Conservation (phyloP, 2,888 invertebrate genomes). For the Nemotelus pantherinus region DNA sequence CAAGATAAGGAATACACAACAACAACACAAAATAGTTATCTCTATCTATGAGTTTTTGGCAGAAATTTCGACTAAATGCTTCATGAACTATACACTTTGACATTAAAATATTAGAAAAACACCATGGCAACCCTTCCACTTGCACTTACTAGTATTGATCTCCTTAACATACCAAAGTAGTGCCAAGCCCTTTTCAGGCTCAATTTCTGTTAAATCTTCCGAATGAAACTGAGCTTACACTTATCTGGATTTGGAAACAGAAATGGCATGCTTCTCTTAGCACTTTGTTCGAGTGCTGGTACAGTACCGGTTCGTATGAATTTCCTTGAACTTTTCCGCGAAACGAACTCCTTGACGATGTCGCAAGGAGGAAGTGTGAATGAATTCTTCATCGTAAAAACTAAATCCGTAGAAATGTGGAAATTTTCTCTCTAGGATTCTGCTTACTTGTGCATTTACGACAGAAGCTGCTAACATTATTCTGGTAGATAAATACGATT, state of each 20-base stretch:
- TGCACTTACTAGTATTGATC: too few relatives aligned
- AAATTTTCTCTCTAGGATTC: slow-evolving; percentile 11
- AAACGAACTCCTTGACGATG: slow-evolving; percentile 3
- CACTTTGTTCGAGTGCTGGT: neutral
- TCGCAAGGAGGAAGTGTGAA: neutral
- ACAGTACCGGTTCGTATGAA: neutral
- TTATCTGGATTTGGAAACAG: slow-evolving; percentile 39
- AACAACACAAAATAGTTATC: too few relatives aligned
- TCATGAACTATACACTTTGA: too few relatives aligned
- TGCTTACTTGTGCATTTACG: slow-evolving; percentile 1
- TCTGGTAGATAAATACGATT: too few relatives aligned
- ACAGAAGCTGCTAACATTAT: neutral
- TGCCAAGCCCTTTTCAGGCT: slow-evolving; percentile 37
- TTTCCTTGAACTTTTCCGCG: neutral
- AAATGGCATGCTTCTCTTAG: neutral
- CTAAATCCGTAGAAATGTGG: slow-evolving; percentile 17
- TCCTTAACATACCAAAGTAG: slow-evolving; percentile 5
- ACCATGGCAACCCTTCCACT: neutral
- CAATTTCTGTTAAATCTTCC: slow-evolving; percentile 38
- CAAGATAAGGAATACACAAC: too few relatives aligned
- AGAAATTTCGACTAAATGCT: too few relatives aligned
- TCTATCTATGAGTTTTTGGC: too few relatives aligned
- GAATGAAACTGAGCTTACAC: slow-evolving; percentile 24
- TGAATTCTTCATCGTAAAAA: slow-evolving; percentile 32
- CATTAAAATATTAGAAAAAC: too few relatives aligned